Conservation (phyloP, 2,797 vertebrate species). For the Enteromius anoplus region DNA sequence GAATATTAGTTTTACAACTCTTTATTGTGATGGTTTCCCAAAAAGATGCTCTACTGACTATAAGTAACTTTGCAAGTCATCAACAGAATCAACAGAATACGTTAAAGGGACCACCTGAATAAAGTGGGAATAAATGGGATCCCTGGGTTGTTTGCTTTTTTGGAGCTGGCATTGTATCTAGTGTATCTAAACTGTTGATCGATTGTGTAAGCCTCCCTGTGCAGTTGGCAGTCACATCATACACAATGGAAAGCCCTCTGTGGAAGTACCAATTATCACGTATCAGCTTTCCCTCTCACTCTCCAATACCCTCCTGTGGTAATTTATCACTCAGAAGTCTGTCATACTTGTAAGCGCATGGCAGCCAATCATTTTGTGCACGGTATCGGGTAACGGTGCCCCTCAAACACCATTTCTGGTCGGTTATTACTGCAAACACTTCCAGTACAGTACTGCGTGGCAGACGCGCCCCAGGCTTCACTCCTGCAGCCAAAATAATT, state of each 20-base stretch:
- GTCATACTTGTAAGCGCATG: constrained; percentile 37
- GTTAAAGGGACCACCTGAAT: too few species aligned
- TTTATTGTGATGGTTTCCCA: too few species aligned
- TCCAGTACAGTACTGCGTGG: background rate
- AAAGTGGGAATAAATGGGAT: background rate
- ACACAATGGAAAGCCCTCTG: constrained; percentile 31
- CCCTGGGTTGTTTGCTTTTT: constrained; percentile 22
- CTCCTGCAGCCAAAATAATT: constrained; percentile 50
- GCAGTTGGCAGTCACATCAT: constrained; percentile 43
- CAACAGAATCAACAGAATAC: too few species aligned
- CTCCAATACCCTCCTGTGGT: background rate
- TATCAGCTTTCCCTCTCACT: constrained; percentile 28
- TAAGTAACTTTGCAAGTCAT: too few species aligned
- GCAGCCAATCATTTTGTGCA: constrained; percentile 17
- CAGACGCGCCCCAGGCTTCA: background rate
- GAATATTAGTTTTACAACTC: too few species aligned
- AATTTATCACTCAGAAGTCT: constrained; percentile 34
- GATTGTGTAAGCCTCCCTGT: constrained; percentile 22
- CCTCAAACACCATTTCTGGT: constrained; percentile 40
- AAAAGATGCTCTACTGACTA: too few species aligned
- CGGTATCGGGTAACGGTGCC: constrained; percentile 15
- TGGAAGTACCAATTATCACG: constrained; percentile 20
- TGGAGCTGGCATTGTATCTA: constrained; percentile 23
- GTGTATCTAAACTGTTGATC: constrained; percentile 31
- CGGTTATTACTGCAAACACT: constrained; percentile 32